A percentile compares a stretch with the other conserved stretches of the same genome.
phyloP scores from a whole-genome alignment of 2,113 vertebrate species.

The Passer domesticus region DNA sequence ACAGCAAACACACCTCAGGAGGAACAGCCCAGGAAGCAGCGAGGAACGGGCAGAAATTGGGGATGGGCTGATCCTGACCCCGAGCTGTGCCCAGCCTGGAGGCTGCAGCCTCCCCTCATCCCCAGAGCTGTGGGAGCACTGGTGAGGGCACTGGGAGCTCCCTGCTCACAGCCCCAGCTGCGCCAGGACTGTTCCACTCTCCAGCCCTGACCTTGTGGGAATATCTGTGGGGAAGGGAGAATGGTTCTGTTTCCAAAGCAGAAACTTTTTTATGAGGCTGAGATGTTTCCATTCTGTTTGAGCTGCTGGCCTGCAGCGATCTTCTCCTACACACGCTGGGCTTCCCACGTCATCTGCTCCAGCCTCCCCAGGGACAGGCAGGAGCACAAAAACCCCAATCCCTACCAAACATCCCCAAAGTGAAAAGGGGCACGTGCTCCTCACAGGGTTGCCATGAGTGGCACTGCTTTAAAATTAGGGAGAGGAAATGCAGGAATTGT shows the following conservation, averaged over 20 bases:
- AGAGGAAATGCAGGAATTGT: constrained; percentile 2
- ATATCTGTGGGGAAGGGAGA: not conserved
- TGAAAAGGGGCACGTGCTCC: not conserved
- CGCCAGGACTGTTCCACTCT: not conserved
- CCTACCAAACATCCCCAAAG: not conserved
- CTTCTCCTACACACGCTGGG: not conserved
- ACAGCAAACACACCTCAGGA: not conserved
- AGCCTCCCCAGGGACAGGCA: not conserved
- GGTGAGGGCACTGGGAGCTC: not conserved
- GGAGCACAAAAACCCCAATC: not conserved
- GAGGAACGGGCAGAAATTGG: not conserved
- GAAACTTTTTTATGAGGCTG: not conserved
- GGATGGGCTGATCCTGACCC: not conserved
- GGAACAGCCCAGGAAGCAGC: not conserved
- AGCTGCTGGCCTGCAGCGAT: not conserved
- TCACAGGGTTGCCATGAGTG: not conserved
- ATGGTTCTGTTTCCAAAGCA: not conserved
- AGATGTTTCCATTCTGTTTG: constrained; percentile 2
- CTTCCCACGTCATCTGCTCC: not conserved
- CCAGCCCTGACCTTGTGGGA: not conserved
- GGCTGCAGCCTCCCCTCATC: accelerated
- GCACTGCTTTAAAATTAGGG: not conserved
- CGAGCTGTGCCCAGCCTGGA: not conserved
- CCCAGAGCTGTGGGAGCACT: not conserved
- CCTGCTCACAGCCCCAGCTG: not conserved